Evolutionary conservation across 2,113 vertebrate genomes (phyloP).

Genomic region (Heterotis niloticus): DNA sequence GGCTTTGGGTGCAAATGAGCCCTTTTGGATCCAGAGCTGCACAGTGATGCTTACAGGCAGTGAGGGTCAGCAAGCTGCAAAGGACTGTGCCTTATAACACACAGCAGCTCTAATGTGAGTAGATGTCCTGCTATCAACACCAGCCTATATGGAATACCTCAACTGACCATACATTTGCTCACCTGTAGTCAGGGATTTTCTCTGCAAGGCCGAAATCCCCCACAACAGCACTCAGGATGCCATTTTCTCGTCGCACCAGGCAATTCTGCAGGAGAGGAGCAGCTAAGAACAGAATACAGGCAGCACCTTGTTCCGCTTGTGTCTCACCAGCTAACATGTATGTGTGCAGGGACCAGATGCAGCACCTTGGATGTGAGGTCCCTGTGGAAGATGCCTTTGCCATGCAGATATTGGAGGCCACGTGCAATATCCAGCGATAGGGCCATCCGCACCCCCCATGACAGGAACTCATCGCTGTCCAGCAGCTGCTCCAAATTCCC

Average conservation of each 20-base stretch:
- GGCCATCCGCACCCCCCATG: constrained; percentile 75
- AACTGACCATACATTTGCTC: constrained; percentile 26
- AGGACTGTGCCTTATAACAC: too few species aligned
- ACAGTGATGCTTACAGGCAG: too few species aligned
- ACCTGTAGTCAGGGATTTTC: constrained; percentile 92
- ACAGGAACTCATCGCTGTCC: constrained; percentile 77
- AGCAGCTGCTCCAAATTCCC: constrained; percentile 93
- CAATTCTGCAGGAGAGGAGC: constrained; percentile 73
- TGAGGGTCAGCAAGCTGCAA: too few species aligned
- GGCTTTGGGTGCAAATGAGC: too few species aligned
- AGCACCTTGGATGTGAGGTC: constrained; percentile 83
- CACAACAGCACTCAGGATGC: constrained; percentile 78
- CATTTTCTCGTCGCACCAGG: constrained; percentile 78
- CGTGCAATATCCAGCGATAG: constrained; percentile 82
- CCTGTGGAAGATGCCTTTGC: constrained; percentile 87
- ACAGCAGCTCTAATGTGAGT: constrained; percentile 40
- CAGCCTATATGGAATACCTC: neutral
- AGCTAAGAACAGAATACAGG: too few species aligned
- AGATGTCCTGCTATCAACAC: constrained; percentile 1
- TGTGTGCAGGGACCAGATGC: neutral
- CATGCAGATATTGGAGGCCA: constrained; percentile 86
- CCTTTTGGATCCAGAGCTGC: too few species aligned
- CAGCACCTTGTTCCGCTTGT: too few species aligned
- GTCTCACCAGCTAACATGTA: too few species aligned
- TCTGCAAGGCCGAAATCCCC: constrained; percentile 92